Percentiles rank a stretch among this genome's conserved stretches.
These are phyloP conservation scores for Peromyscus attwateri DNA, from an alignment of 2,797 vertebrate genomes.

Conservation along the genomic window DNA sequence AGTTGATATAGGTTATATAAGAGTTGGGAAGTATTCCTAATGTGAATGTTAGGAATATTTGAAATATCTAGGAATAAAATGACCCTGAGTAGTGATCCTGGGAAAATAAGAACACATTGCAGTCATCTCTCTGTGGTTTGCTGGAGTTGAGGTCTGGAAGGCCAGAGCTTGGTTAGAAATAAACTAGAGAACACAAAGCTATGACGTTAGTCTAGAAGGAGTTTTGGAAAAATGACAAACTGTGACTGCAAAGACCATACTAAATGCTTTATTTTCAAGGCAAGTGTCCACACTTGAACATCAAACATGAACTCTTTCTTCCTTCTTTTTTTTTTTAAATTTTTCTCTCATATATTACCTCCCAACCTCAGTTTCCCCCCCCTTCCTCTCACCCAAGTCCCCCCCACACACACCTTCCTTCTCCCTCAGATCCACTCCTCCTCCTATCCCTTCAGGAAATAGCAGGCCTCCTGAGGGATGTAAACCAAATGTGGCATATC, in stretches of 20 bases:
- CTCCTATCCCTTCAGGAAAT: not conserved
- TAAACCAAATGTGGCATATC: not conserved
- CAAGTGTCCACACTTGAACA: not conserved
- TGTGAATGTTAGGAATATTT: not conserved
- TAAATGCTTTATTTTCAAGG: conserved; percentile 7
- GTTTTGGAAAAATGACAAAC: conserved; percentile 9
- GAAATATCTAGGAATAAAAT: conserved; percentile 16
- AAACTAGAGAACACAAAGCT: not conserved
- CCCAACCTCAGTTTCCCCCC: not conserved
- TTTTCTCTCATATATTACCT: not conserved
- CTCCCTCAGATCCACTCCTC: not conserved
- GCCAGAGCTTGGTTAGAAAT: conserved; percentile 37
- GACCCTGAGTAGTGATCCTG: not conserved
- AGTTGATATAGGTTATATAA: conserved; percentile 20
- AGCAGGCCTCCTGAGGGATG: not conserved
- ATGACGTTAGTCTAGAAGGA: not conserved
- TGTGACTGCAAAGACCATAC: not conserved
- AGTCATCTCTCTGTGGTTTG: conserved; percentile 1
- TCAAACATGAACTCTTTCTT: not conserved
- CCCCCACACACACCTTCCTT: not conserved
- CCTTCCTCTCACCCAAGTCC: not conserved
- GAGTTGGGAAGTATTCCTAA: not conserved
- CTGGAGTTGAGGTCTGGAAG: not conserved
- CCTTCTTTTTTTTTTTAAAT: not conserved
- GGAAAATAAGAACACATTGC: not conserved